phyloP scores from a whole-genome alignment of 2,113 vertebrate genomes.

The Amia ocellicauda region DNA sequence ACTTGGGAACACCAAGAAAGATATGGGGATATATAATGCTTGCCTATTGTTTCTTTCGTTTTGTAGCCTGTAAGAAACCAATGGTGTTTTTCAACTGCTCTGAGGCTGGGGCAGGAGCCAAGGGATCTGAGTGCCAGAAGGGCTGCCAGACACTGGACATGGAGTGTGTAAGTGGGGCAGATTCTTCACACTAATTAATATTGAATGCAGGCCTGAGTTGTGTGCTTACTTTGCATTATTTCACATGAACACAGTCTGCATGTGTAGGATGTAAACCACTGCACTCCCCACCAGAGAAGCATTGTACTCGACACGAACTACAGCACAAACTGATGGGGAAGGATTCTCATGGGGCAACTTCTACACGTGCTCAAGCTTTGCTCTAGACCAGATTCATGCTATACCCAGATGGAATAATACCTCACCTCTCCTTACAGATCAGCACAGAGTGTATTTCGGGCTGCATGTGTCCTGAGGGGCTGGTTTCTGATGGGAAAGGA shows the following conservation, averaged over 20 bases:
- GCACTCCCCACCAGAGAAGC: too few species aligned
- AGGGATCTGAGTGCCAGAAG: conserved; percentile 80
- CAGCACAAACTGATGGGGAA: too few species aligned
- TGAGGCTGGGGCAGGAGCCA: conserved; percentile 43
- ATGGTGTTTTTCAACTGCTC: conserved; percentile 81
- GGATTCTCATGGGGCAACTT: too few species aligned
- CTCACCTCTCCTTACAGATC: conserved; percentile 62
- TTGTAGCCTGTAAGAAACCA: conserved; percentile 60
- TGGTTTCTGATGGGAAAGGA: too few species aligned
- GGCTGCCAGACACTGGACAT: conserved; percentile 85
- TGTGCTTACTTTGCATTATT: background rate
- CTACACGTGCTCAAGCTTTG: too few species aligned
- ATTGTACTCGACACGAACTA: too few species aligned
- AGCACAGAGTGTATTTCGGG: conserved; percentile 76
- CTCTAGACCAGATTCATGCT: too few species aligned
- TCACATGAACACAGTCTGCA: too few species aligned
- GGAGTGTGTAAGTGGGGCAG: conserved; percentile 76
- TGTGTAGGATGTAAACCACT: too few species aligned
- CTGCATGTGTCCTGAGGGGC: conserved; percentile 80
- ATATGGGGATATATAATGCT: background rate
- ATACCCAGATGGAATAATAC: background rate
- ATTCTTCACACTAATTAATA: background rate
- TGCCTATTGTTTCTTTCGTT: background rate
- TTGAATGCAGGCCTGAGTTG: too few species aligned
- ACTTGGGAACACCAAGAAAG: too few species aligned